Base-by-base conservation (phyloP, 2,113 vertebrate genomes). In the Origma solitaria region DNA sequence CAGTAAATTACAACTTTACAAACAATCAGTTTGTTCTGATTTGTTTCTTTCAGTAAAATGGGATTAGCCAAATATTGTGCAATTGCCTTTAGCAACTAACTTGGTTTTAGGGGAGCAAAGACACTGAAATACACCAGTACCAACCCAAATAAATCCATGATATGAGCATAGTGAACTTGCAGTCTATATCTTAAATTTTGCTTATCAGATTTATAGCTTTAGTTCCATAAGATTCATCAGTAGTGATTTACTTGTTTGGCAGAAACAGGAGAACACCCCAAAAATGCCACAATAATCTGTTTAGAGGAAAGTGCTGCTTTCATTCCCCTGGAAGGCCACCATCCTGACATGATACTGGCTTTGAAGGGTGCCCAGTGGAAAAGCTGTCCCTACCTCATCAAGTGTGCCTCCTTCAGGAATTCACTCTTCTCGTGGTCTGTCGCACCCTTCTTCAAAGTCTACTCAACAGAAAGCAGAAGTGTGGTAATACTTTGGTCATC, bases 371-470 rank as follows among this genome's bases (percentile, higher is more conserved):
- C 45, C 28, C 69, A 28, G 44, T 35, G 45, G 28, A 68, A 72
- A n/a, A 70, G 50, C 9, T 44, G 21, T 54, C 37, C 76, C 50
- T 98, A 98, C 98, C 98, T 98, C 98, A 98, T 98, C 57, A 98
- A 73, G 89, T 98, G 97, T 50, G 98, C 98, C 85, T 98, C 98
- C 94, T 98, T 98, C 86, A 98, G 82, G 95, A 98, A 98, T 81
- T 98, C 98, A 5, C 84, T 93, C 96, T 98, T 98, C 94, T 98
- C 98, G 0, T 97, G 94, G 68, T 98, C 97, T 44, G 97, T 98
- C 0, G 97, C 98, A 37, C 97, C 98, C 68, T 96, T 98, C 92
- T 97, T 98, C 83, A 98, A 94, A 62, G 98, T 98, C 98, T 98
- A 35, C 37, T 87, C 68, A 95, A 95, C 27, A 94, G 37, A 95